Evolutionary conservation across 1,140 invertebrate species (phyloP), one percentile per base, ranked within the genome.

Genomic region (Zaprionus gabonicus): DNA sequence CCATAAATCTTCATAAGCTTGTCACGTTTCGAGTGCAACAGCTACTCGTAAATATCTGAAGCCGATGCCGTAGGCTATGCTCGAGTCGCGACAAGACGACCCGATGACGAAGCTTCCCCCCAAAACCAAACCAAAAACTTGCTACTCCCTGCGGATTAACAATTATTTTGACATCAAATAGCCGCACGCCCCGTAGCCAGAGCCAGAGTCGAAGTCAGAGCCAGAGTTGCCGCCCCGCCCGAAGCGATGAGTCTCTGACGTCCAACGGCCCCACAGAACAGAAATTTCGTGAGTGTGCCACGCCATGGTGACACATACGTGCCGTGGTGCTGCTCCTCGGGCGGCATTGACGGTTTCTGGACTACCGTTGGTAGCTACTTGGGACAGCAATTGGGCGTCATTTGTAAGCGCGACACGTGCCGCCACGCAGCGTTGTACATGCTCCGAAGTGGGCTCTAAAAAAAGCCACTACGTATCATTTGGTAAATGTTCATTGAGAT

Each of bases 1-100:
- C 85, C 86, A 90, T 90, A 90, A 90, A 90, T 91, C 85, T 90
- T 90, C 85, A 90, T 91, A 90, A 90, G 86, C 85, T 91, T 90
- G 85, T 90, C 85, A 90, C 85, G 85, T 90, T 90, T 91, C 86
- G 79, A 90, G 86, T 90, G 86, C 85, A 90, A 90, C 85, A 90
- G 85, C 85, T 85, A 88, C 85, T 88, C 85, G 85, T 88, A 88
- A 88, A 88, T 88, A 90, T 88, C 81, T 75, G 71, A 80, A 65
- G 44, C 25, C 56, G 53, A 73, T 46, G 55, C 71, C 41, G 67
- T 70, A 64, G 25, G 20, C 58, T 44, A 27, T 13, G 34, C 46
- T 27, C 57, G 56, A 25, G 28, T 31, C 28, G 28, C 1, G 28
- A 9, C 28, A 31, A 31, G 28, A 31, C n/a, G 46, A 20, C 60